Evolutionary conservation across 2,797 vertebrate species (phyloP).

Genomic region (Lacerta bilineata): DNA sequence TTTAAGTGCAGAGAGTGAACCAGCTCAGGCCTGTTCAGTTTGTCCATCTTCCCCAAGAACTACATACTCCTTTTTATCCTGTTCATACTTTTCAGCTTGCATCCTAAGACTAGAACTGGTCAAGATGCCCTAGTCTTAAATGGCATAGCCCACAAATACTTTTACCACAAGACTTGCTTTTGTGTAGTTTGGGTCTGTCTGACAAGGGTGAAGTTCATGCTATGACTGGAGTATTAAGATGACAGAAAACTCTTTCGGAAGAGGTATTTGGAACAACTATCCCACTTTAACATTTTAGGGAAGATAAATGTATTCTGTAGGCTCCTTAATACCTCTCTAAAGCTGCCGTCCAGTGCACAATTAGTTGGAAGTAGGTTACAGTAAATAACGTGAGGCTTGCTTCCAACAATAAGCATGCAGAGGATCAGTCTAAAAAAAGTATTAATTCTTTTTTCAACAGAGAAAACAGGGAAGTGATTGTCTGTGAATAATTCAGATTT

Average conservation of each 20-base stretch:
- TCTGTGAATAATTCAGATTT: conserved; percentile 21
- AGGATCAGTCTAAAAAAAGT: neutral
- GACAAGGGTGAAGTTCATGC: neutral
- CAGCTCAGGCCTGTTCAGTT: neutral
- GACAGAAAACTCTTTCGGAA: neutral
- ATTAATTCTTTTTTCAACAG: conserved; percentile 14
- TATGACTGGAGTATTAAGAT: neutral
- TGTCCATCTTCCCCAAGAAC: neutral
- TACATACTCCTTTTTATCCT: neutral
- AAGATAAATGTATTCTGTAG: neutral
- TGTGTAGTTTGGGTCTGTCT: neutral
- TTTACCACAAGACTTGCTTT: neutral
- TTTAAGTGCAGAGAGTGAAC: neutral
- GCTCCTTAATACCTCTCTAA: neutral
- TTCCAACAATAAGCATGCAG: conserved; percentile 2
- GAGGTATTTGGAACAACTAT: neutral
- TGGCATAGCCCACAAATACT: no score
- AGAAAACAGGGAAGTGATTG: neutral
- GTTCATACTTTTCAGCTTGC: neutral
- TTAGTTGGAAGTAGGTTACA: neutral
- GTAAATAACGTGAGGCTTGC: neutral
- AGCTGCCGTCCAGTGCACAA: neutral
- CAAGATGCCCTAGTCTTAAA: neutral
- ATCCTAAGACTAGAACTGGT: neutral
- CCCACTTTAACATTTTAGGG: neutral